Evolutionary conservation across 2,113 vertebrate species (phyloP).

Genomic region (Xiphophorus hellerii): DNA sequence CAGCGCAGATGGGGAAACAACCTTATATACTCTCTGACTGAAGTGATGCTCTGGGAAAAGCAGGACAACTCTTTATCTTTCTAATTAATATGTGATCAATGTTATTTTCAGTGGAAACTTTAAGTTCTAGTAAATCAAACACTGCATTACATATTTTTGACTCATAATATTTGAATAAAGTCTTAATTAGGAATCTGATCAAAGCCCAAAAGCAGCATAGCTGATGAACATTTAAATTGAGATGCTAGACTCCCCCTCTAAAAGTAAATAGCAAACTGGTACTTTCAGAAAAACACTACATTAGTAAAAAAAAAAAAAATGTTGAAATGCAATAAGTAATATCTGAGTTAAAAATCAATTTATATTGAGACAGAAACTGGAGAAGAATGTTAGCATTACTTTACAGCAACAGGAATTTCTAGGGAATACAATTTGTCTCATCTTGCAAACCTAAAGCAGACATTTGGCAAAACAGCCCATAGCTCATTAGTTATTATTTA

Average conservation of each 20-base stretch:
- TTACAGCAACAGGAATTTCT: constrained; percentile 10
- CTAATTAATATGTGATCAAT: constrained; percentile 41
- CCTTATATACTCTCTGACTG: constrained; percentile 3
- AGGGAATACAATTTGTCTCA: constrained; percentile 18
- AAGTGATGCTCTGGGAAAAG: constrained; percentile 15
- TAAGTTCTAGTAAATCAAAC: background rate
- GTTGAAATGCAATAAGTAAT: constrained; percentile 27
- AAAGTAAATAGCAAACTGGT: constrained; percentile 23
- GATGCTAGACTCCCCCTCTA: constrained; percentile 2
- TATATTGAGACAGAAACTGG: constrained; percentile 4
- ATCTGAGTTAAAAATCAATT: constrained; percentile 39
- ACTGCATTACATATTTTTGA: background rate
- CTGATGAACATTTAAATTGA: constrained; percentile 16
- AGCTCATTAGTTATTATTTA: constrained; percentile 20
- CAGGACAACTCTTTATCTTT: constrained; percentile 19
- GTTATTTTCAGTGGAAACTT: constrained; percentile 21
- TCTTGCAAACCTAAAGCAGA: constrained; percentile 21
- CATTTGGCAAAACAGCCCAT: constrained; percentile 12
- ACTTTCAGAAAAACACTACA: constrained; percentile 31
- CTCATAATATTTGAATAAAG: constrained; percentile 12
- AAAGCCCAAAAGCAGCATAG: constrained; percentile 13
- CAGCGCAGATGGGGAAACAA: background rate
- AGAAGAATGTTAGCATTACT: background rate
- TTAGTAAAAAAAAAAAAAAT: constrained; percentile 29
- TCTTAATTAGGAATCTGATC: constrained; percentile 1